Conservation (phyloP, 2,888 invertebrate species). For the Argyra leucocephala region DNA sequence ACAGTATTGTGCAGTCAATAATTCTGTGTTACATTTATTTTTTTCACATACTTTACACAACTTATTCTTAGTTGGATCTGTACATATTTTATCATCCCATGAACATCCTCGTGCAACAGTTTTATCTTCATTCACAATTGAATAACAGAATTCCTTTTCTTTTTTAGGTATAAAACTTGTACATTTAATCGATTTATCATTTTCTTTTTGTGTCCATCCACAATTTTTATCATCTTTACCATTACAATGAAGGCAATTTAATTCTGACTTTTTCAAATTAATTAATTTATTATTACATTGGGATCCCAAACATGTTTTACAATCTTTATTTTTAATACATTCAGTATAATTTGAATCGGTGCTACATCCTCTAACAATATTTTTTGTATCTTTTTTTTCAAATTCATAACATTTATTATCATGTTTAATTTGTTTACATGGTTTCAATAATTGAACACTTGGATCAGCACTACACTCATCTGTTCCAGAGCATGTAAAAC, state of each 20-base stretch:
- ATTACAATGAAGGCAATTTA: conserved; percentile 15
- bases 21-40: neutral
- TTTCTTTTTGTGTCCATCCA: conserved; percentile 8
- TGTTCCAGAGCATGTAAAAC: conserved; percentile 30
- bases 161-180: neutral
- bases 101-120: conserved; percentile 16
- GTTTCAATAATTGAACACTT: neutral
- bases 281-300: neutral
- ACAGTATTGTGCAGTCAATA: neutral
- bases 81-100: conserved; percentile 9
- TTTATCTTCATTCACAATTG: neutral
- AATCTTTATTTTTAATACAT: neutral
- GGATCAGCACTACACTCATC: conserved; percentile 16
- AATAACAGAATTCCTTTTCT: conserved; percentile 12
- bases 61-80: neutral
- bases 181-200: neutral
- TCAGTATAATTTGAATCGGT: conserved; percentile 23
- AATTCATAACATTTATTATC: conserved; percentile 31
- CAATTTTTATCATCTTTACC: neutral
- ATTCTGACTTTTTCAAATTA: neutral
- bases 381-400: conserved; percentile 22
- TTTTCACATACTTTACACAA: neutral
- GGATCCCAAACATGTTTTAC: neutral
- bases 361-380: conserved; percentile 32
- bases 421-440: neutral